These are phyloP conservation scores for Elgaria multicarinata DNA, from an alignment of 2,113 vertebrate genomes.

Conservation along the genomic window DNA sequence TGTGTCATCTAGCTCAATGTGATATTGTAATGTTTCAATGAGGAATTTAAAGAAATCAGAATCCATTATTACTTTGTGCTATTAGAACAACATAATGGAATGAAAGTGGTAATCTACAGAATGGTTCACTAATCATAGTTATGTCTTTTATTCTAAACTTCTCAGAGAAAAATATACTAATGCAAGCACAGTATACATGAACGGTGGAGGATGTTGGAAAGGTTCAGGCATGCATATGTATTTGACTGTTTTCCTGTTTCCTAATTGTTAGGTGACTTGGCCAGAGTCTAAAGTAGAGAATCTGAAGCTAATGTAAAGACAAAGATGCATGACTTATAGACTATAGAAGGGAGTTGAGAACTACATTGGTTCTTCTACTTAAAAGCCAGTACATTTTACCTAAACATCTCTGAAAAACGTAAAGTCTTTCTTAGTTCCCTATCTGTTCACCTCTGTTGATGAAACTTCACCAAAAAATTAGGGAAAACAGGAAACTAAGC, in stretches of 20 bases:
- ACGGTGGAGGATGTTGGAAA: neutral
- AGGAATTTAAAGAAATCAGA: neutral
- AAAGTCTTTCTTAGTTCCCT: slow-evolving; percentile 30
- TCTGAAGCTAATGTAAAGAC: neutral
- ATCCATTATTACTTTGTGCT: neutral
- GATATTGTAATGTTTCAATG: neutral
- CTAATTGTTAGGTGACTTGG: neutral
- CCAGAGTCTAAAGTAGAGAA: neutral
- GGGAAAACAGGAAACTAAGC: slow-evolving; percentile 31
- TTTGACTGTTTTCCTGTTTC: slow-evolving; percentile 1
- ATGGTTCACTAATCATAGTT: neutral
- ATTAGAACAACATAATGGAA: neutral
- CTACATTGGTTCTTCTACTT: neutral
- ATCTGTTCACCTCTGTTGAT: slow-evolving; percentile 39
- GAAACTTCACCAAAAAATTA: slow-evolving; percentile 32
- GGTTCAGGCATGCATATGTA: neutral
- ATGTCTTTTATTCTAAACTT: neutral
- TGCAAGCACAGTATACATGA: neutral
- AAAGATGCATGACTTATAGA: neutral
- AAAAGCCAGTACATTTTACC: slow-evolving; percentile 9
- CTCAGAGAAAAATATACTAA: neutral
- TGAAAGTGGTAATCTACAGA: neutral
- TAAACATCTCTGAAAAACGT: slow-evolving; percentile 20
- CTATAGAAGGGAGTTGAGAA: neutral
- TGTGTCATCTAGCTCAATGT: neutral